Evolutionary conservation across 1,140 invertebrate genomes (phyloP).

Genomic region (Neomicropteryx cornuta): DNA sequence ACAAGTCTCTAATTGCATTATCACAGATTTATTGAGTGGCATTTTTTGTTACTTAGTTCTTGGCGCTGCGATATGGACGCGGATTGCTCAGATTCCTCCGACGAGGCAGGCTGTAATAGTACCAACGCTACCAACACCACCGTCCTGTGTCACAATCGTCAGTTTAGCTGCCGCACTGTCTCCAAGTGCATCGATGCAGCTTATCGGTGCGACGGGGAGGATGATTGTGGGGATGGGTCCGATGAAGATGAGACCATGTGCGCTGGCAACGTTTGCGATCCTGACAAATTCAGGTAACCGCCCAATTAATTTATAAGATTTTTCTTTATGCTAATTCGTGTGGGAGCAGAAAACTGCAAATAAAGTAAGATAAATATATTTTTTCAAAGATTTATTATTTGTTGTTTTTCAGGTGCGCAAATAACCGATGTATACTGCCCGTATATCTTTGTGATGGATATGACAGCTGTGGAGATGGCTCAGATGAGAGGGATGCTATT

Average conservation of each 20-base stretch:
- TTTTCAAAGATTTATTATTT: no score
- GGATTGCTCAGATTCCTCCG: constrained; percentile 51
- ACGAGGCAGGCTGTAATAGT: constrained; percentile 21
- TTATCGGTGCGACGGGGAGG: constrained; percentile 55
- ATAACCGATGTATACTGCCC: constrained; percentile 56
- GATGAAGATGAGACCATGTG: constrained; percentile 42
- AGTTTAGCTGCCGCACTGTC: constrained; percentile 38
- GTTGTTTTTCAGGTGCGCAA: constrained; percentile 53
- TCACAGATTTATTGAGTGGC: not conserved
- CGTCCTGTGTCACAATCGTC: no score
- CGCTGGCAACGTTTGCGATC: constrained; percentile 20
- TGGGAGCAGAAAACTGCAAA: no score
- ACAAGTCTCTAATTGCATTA: constrained; percentile 1
- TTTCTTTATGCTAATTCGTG: no score
- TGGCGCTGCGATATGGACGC: constrained; percentile 49
- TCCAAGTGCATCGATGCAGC: constrained; percentile 42
- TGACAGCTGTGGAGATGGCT: constrained; percentile 59
- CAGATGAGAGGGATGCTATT: constrained; percentile 55
- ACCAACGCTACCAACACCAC: constrained; percentile 20
- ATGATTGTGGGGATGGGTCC: constrained; percentile 48
- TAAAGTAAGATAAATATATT: no score
- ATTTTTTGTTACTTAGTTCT: constrained; percentile 17
- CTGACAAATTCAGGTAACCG: constrained; percentile 31
- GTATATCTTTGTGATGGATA: constrained; percentile 55
- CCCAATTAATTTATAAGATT: no score